A percentile compares a stretch with the other conserved stretches of the same genome.
Evolutionary conservation across 2,113 vertebrate species (phyloP).

Genomic region (Melanotaenia duboulayi): DNA sequence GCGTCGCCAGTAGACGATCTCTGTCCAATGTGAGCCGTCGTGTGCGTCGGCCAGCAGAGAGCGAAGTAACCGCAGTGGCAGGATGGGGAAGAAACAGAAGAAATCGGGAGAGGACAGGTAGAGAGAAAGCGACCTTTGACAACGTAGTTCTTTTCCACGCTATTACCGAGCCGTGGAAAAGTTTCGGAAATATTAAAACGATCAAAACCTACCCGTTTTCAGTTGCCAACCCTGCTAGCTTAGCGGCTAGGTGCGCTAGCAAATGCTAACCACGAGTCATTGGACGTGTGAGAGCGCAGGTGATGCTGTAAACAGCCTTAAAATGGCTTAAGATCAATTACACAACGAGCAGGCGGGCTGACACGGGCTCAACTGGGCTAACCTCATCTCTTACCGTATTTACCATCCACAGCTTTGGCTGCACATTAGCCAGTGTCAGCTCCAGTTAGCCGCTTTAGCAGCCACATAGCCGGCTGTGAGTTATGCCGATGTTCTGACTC

Average conservation of each 20-base stretch:
- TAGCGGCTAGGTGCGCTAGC: conserved; percentile 45
- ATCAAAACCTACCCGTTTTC: not conserved
- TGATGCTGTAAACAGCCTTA: conserved; percentile 11
- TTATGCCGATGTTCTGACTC: too few species aligned
- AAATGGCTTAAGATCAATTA: conserved; percentile 3
- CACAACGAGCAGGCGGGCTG: not conserved
- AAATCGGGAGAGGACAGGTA: conserved; percentile 83
- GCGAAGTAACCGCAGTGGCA: conserved; percentile 44
- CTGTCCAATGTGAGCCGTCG: conserved; percentile 36
- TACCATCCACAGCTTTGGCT: too few species aligned
- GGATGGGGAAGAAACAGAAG: conserved; percentile 85
- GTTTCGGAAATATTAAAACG: not conserved
- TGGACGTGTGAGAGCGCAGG: conserved; percentile 21
- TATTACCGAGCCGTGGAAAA: accelerated
- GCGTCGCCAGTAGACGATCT: conserved; percentile 17
- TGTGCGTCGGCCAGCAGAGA: conserved; percentile 41
- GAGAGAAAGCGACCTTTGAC: accelerated
- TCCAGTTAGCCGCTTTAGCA: conserved; percentile 13
- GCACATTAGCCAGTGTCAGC: not conserved
- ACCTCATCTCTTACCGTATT: too few species aligned
- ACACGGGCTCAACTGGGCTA: not conserved
- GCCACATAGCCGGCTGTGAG: not conserved
- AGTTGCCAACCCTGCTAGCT: conserved; percentile 39
- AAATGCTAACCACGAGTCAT: conserved; percentile 75
- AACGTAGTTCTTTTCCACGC: not conserved